These are phyloP conservation scores for Myzus persicae DNA, from an alignment of 1,140 invertebrate genomes.

Conservation along the genomic window DNA sequence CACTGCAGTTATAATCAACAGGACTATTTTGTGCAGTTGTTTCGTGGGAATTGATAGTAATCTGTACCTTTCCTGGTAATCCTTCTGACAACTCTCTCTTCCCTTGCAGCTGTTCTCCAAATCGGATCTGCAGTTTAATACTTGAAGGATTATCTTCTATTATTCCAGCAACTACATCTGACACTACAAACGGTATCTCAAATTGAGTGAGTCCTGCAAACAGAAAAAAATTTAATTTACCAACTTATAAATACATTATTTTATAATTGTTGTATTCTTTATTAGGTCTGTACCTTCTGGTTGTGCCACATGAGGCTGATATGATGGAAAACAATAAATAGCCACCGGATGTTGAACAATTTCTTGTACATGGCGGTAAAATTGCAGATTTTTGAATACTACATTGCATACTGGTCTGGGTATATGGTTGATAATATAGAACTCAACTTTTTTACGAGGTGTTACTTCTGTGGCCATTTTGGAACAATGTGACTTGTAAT, in stretches of 20 bases:
- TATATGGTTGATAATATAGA: no score
- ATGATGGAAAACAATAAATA: neutral
- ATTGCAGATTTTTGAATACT: neutral
- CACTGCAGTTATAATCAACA: neutral
- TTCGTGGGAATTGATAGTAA: neutral
- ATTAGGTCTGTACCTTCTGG: neutral
- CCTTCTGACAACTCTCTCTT: neutral
- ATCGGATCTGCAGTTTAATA: neutral
- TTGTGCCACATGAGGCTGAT: no score
- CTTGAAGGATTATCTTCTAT: no score
- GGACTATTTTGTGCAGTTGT: neutral
- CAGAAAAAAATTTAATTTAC: neutral
- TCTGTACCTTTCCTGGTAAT: neutral
- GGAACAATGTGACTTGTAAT: neutral
- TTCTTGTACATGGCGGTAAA: neutral
- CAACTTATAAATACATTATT: neutral
- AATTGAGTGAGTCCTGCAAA: neutral
- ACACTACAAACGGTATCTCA: no score
- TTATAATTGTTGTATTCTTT: neutral
- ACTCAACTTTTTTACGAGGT: neutral
- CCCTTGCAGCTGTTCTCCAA: neutral
- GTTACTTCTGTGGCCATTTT: neutral
- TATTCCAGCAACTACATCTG: no score
- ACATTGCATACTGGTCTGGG: neutral
- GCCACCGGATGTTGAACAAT: neutral